phyloP scores from a whole-genome alignment of 2,888 invertebrate species.

The Lithosia quadra region DNA sequence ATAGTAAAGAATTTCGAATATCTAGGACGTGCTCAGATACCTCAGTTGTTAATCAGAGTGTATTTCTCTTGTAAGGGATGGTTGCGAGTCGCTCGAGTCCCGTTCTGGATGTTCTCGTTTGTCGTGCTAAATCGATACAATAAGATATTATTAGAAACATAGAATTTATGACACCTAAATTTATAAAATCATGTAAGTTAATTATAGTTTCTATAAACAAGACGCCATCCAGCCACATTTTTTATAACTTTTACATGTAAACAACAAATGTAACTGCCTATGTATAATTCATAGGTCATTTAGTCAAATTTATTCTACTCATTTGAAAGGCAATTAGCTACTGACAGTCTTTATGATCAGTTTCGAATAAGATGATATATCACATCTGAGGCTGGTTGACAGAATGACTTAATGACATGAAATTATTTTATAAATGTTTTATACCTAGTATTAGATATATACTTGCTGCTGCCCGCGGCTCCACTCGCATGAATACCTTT shows the following conservation, averaged over 20 bases:
- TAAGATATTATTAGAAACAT: too few species aligned
- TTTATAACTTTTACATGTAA: constrained; percentile 3
- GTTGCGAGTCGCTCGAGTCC: too few species aligned
- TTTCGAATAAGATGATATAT: constrained; percentile 2
- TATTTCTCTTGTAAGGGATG: too few species aligned
- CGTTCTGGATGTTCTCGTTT: too few species aligned
- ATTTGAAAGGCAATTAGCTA: neutral
- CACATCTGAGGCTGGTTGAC: neutral
- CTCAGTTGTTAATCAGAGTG: too few species aligned
- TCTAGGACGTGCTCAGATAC: too few species aligned
- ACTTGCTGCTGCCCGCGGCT: too few species aligned
- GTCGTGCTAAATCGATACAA: too few species aligned
- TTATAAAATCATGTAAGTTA: neutral
- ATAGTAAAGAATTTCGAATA: too few species aligned
- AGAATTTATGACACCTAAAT: neutral
- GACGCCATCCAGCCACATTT: neutral
- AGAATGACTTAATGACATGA: neutral
- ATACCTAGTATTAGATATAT: too few species aligned
- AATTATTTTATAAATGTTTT: too few species aligned
- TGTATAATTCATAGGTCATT: constrained; percentile 2
- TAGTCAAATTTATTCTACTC: neutral
- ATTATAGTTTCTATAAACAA: neutral
- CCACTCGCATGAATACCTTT: too few species aligned
- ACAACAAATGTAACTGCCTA: neutral
- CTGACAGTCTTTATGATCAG: neutral